Conservation (phyloP, 2,797 vertebrate species). For the Bovichtus diacanthus region DNA sequence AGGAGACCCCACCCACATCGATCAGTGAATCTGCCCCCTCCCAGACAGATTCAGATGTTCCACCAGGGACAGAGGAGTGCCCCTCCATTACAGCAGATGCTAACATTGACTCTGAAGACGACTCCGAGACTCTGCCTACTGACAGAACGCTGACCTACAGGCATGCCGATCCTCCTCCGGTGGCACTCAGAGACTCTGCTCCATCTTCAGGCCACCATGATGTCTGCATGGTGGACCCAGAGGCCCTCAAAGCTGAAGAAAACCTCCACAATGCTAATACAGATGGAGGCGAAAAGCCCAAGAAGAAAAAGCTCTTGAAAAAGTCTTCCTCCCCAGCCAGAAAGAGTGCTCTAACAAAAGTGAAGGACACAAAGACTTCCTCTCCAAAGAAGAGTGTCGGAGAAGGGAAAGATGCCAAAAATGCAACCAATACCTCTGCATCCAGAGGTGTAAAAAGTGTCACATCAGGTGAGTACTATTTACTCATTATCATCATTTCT, state of each 20-base stretch:
- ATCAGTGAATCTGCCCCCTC: constrained; percentile 96
- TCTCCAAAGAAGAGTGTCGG: constrained; percentile 92
- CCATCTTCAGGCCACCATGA: constrained; percentile 93
- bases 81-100: constrained; percentile 98
- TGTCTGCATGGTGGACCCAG: constrained; percentile 97
- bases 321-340: constrained; percentile 93
- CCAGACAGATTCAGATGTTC: constrained; percentile 97
- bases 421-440: constrained; percentile 94
- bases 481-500: not conserved
- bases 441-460: constrained; percentile 91
- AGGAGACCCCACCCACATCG: constrained; percentile 97
- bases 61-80: constrained; percentile 96
- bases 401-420: constrained; percentile 97
- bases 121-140: constrained; percentile 96
- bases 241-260: constrained; percentile 91
- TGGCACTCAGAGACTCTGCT: constrained; percentile 90
- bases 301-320: constrained; percentile 94
- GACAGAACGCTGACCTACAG: constrained; percentile 96
- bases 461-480: constrained; percentile 85
- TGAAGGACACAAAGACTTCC: constrained; percentile 90
- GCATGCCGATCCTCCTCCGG: constrained; percentile 92
- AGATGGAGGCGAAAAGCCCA: constrained; percentile 91
- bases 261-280: constrained; percentile 91
- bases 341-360: constrained; percentile 89
- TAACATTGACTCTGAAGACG: constrained; percentile 98